A percentile compares a stretch with the other conserved stretches of the same genome.
Conservation (phyloP, 2,888 invertebrate genomes). For the Spatulosminthurus flaviceps region DNA sequence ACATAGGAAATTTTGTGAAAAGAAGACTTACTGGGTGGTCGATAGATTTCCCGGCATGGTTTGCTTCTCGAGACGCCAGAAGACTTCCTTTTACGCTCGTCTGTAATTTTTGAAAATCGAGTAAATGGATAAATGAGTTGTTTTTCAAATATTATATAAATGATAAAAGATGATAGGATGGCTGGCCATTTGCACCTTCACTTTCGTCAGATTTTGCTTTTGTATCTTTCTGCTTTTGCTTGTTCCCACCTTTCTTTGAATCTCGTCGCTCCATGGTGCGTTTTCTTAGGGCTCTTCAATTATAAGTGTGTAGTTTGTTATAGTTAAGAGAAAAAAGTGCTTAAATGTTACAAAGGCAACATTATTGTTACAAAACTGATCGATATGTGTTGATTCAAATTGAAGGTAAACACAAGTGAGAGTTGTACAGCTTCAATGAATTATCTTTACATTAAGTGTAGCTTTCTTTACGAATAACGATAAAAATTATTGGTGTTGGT, state of each 20-base stretch:
- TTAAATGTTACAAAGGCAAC: not conserved
- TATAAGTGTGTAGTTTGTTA: not conserved
- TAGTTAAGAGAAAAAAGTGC: not conserved
- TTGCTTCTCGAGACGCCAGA: slow-evolving; percentile 71
- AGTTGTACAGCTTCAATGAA: no score
- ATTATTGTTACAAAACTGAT: no score
- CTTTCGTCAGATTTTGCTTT: slow-evolving; percentile 24
- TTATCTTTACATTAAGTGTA: no score
- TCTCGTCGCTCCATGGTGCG: slow-evolving; percentile 51
- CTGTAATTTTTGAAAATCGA: not conserved
- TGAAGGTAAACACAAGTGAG: no score
- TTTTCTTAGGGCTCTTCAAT: slow-evolving; percentile 3
- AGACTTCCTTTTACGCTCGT: slow-evolving; percentile 31
- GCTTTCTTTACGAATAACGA: no score
- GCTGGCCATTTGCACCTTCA: slow-evolving; percentile 4
- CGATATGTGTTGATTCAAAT: no score
- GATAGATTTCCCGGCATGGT: slow-evolving; percentile 87
- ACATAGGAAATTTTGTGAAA: no score
- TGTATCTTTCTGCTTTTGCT: slow-evolving; percentile 33
- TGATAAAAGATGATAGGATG: no score
- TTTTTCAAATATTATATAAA: not conserved
- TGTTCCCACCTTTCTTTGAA: slow-evolving; percentile 37
- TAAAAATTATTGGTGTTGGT: no score
- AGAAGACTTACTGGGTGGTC: slow-evolving; percentile 80
- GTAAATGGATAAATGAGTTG: not conserved